phyloP scores from a whole-genome alignment of 2,113 vertebrate genomes.

The Antechinus stuartii region DNA sequence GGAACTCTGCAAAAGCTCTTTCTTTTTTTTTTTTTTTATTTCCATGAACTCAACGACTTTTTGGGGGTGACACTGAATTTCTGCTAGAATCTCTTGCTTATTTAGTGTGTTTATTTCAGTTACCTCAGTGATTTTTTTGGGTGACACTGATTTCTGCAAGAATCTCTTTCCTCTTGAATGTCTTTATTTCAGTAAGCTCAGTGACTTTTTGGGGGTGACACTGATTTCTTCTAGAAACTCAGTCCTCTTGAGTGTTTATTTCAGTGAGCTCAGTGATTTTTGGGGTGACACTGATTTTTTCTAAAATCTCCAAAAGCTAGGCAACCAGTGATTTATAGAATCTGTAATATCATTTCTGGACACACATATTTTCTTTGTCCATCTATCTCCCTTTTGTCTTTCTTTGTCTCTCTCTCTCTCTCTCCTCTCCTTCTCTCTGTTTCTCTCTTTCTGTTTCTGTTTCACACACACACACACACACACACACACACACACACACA shows the following conservation, averaged over 20 bases:
- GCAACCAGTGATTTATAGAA: constrained; percentile 47
- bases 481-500: neutral
- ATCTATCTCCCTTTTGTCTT: neutral
- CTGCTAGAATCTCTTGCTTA: constrained; percentile 23
- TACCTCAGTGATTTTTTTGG: constrained; percentile 45
- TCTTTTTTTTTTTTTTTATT: constrained; percentile 44
- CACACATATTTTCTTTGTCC: neutral
- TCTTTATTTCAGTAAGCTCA: constrained; percentile 47
- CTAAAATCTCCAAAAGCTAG: constrained; percentile 44
- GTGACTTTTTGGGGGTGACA: constrained; percentile 32
- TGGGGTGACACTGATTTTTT: constrained; percentile 53
- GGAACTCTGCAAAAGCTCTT: constrained; percentile 10
- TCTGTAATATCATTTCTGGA: constrained; percentile 56
- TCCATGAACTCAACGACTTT: constrained; percentile 46
- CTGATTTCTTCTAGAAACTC: constrained; percentile 28
- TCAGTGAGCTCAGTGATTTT: constrained; percentile 48
- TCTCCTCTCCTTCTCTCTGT: neutral
- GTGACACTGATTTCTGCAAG: constrained; percentile 30
- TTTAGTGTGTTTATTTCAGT: constrained; percentile 49
- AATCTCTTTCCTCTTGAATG: constrained; percentile 6
- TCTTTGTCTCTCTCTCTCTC: neutral
- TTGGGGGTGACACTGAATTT: constrained; percentile 50
- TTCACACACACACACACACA: neutral
- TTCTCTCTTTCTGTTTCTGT: neutral
- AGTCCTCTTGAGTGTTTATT: constrained; percentile 32